Conservation (phyloP, 1,140 invertebrate genomes). For the silkworm (Bombyx mori) region DNA sequence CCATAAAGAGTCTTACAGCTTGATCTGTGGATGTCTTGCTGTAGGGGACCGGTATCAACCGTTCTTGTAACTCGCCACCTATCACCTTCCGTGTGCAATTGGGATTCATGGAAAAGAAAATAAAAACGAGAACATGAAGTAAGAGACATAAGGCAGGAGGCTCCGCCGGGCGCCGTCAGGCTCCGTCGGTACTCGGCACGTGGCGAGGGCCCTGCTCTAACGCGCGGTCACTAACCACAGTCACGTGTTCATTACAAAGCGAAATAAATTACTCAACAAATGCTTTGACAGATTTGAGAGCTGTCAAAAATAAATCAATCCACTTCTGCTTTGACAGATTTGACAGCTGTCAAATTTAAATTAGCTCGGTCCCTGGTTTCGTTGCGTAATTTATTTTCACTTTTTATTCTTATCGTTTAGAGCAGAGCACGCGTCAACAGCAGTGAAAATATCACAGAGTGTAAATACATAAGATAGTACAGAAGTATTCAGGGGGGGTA, state of each 20-base stretch:
- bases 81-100: constrained; percentile 89
- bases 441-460: constrained; percentile 41
- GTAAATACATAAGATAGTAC: constrained; percentile 27
- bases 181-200: too few species aligned
- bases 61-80: constrained; percentile 99
- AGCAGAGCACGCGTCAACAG: constrained; percentile 38
- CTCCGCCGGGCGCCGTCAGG: too few species aligned
- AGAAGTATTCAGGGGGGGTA: constrained; percentile 28
- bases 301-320: too few species aligned
- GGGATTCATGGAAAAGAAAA: constrained; percentile 80
- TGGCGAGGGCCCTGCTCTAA: too few species aligned
- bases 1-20: constrained; percentile 86
- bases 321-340: too few species aligned
- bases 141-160: constrained; percentile 48
- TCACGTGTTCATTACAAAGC: too few species aligned
- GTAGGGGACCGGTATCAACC: constrained; percentile 98
- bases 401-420: constrained; percentile 9
- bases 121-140: constrained; percentile 69
- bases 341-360: too few species aligned
- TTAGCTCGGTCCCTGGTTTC: too few species aligned
- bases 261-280: too few species aligned
- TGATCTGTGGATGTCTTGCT: constrained; percentile 99
- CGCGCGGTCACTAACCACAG: too few species aligned
- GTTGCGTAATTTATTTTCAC: too few species aligned
- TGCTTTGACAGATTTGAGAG: too few species aligned